These are phyloP conservation scores for Drosophila triauraria DNA, from an alignment of 1,140 invertebrate genomes.

Conservation along the genomic window DNA sequence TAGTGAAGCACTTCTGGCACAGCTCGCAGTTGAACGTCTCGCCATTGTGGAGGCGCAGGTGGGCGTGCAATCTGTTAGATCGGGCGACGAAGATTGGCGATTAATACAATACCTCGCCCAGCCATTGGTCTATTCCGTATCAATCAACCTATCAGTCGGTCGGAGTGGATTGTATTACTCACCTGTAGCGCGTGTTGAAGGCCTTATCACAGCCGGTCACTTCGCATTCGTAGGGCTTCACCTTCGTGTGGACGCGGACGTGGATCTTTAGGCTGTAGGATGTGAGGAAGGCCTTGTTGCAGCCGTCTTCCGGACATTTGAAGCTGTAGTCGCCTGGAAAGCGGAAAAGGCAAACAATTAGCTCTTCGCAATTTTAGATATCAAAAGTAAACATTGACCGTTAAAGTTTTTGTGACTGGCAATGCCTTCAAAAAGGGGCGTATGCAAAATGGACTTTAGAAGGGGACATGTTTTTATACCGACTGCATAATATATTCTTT, in stretches of 20 bases:
- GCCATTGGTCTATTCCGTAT: slow-evolving; percentile 39
- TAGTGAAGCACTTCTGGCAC: slow-evolving; percentile 97
- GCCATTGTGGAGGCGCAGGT: slow-evolving; percentile 96
- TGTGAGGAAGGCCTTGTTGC: slow-evolving; percentile 97
- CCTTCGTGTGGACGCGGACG: slow-evolving; percentile 96
- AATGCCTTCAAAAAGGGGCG: neutral
- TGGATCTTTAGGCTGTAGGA: slow-evolving; percentile 98
- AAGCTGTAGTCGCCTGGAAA: slow-evolving; percentile 95
- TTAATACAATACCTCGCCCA: slow-evolving; percentile 15
- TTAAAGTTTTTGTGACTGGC: neutral
- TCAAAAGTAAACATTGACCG: neutral
- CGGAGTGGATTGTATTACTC: slow-evolving; percentile 25
- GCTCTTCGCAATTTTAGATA: neutral
- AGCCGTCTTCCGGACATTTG: slow-evolving; percentile 94
- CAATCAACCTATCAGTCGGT: slow-evolving; percentile 5
- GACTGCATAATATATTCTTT: too few relatives aligned
- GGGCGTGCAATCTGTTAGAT: slow-evolving; percentile 91
- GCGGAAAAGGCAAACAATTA: neutral
- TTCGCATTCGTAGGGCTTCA: slow-evolving; percentile 94
- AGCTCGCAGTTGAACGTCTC: slow-evolving; percentile 97
- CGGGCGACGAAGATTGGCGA: slow-evolving; percentile 22
- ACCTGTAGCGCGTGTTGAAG: slow-evolving; percentile 97
- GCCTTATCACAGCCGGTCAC: slow-evolving; percentile 94
- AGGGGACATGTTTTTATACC: neutral
- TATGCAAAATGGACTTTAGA: neutral